Percentiles rank a stretch among this genome's conserved stretches.
Evolutionary conservation across 2,113 vertebrate genomes (phyloP).

Genomic region (Ciconia boyciana): DNA sequence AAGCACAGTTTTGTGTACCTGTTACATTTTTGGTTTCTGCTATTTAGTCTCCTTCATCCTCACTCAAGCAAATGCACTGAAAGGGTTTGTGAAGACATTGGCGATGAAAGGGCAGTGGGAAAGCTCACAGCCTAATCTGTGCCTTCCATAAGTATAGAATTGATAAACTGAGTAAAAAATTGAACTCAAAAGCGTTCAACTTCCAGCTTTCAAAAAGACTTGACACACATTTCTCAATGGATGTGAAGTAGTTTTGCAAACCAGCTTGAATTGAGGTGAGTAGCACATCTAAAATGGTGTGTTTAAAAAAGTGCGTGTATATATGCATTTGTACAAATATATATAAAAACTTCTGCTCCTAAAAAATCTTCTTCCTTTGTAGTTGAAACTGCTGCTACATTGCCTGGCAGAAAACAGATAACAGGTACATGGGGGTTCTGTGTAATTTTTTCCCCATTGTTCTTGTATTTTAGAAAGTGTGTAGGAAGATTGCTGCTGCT

Average conservation of each 20-base stretch:
- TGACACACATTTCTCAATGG: neutral
- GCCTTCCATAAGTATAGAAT: neutral
- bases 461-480: neutral
- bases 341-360: neutral
- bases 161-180: neutral
- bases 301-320: neutral
- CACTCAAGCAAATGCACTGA: neutral
- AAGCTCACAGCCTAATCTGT: neutral
- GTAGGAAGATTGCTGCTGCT: neutral
- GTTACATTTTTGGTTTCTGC: neutral
- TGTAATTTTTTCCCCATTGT: neutral
- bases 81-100: neutral
- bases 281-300: neutral
- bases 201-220: neutral
- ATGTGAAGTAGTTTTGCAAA: neutral
- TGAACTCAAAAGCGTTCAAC: neutral
- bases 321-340: rapidly evolving
- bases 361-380: neutral
- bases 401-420: neutral
- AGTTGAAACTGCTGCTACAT: neutral
- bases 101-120: neutral
- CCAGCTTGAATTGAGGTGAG: neutral
- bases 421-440: neutral
- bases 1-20: neutral
- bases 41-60: neutral